Conservation (phyloP, 1,140 invertebrate genomes). For the Atopsyche davidsoni region DNA sequence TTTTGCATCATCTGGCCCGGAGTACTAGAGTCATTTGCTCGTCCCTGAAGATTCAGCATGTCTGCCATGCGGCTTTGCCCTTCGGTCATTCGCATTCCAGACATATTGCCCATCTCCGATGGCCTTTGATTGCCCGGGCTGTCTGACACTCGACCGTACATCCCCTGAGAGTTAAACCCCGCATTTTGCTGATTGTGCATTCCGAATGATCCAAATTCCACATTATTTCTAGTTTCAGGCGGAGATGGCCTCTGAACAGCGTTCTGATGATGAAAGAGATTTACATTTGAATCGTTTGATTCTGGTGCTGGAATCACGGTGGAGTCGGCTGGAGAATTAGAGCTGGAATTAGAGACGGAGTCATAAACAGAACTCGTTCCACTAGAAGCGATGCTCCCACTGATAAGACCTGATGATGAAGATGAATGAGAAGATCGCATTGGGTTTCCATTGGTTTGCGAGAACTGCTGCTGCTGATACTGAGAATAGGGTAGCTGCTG, state of each 20-base stretch:
- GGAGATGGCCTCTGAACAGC: too few species aligned
- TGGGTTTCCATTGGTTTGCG: background rate
- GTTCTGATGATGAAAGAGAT: too few species aligned
- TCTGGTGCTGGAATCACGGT: too few species aligned
- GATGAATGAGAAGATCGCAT: slow-evolving; percentile 18
- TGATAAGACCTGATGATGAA: slow-evolving; percentile 18
- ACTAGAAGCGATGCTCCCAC: background rate
- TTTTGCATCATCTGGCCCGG: too few species aligned
- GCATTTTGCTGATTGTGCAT: too few species aligned
- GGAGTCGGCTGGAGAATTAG: slow-evolving; percentile 23
- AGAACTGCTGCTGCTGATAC: background rate
- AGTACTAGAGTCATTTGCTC: too few species aligned
- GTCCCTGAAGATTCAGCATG: too few species aligned
- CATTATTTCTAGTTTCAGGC: too few species aligned
- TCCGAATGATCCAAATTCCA: too few species aligned
- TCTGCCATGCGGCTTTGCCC: background rate
- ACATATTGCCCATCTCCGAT: background rate
- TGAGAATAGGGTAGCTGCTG: background rate
- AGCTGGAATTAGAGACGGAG: slow-evolving; percentile 27
- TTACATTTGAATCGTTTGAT: too few species aligned
- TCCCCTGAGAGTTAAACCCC: too few species aligned
- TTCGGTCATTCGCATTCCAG: background rate
- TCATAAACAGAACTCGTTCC: slow-evolving; percentile 24
- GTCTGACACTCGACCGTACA: slow-evolving; percentile 1
- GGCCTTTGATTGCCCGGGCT: background rate